These are phyloP conservation scores for Cnemophilus loriae DNA, from an alignment of 2,113 vertebrate species.

Conservation along the genomic window DNA sequence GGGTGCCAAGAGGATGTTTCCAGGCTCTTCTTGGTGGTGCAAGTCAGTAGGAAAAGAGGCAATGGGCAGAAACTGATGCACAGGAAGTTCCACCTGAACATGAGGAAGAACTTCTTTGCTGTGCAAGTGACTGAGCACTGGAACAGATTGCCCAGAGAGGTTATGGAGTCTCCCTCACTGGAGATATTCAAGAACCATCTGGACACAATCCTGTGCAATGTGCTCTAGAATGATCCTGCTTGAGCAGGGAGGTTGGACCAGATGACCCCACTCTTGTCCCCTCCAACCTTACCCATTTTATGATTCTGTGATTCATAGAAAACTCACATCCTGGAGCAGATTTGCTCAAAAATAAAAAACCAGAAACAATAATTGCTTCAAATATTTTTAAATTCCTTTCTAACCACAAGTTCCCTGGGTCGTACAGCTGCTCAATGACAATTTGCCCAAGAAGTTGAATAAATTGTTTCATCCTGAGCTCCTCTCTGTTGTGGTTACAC, in stretches of 20 bases:
- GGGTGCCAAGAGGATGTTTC: background rate
- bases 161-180: background rate
- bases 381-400: background rate
- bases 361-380: background rate
- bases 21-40: background rate
- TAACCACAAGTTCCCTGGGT: conserved; percentile 16
- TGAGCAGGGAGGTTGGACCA: background rate
- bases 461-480: conserved; percentile 21
- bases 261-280: background rate
- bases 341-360: background rate
- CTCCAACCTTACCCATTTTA: background rate
- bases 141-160: background rate
- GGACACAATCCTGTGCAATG: background rate
- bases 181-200: background rate
- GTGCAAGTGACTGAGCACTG: background rate
- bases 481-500: conserved; percentile 20
- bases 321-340: background rate
- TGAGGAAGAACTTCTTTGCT: background rate
- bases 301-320: background rate
- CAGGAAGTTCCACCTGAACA: background rate
- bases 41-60: background rate
- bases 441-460: background rate
- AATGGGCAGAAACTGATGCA: background rate
- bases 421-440: background rate
- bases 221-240: background rate